Evolutionary conservation across 2,888 invertebrate species (phyloP).

Genomic region (Dolomedes plantarius): DNA sequence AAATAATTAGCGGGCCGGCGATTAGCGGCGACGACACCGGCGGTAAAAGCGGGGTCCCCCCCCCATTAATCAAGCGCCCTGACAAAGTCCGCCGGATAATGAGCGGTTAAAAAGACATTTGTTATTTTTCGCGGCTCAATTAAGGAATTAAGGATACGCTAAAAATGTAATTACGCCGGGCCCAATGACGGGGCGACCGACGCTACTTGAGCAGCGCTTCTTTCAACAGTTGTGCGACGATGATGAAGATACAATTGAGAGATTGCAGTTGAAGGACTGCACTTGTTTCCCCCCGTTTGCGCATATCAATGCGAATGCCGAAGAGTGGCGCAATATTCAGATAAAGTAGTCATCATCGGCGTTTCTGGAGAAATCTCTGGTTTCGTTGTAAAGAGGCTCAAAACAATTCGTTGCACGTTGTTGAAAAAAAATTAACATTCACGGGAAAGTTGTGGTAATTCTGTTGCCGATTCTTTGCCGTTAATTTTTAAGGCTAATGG

Average conservation of each 20-base stretch:
- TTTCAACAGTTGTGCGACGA: not conserved
- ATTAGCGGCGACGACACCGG: constrained; percentile 46
- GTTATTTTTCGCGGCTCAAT: constrained; percentile 62
- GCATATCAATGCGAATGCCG: too few species aligned
- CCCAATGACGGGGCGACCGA: constrained; percentile 16
- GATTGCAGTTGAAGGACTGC: not conserved
- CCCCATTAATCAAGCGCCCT: constrained; percentile 55
- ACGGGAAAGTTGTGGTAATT: too few species aligned
- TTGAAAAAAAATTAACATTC: too few species aligned
- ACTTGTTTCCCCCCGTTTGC: too few species aligned
- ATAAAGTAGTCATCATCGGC: too few species aligned
- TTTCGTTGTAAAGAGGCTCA: too few species aligned
- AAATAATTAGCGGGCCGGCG: constrained; percentile 56
- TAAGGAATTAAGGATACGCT: constrained; percentile 62
- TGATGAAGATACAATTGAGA: not conserved
- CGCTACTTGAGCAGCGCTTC: not conserved
- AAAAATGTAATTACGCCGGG: constrained; percentile 58
- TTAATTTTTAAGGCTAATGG: too few species aligned
- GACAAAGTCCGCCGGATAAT: constrained; percentile 61
- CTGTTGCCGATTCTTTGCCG: too few species aligned
- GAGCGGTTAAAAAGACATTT: constrained; percentile 70
- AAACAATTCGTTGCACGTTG: too few species aligned
- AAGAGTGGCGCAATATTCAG: too few species aligned
- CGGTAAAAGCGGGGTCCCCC: constrained; percentile 13
- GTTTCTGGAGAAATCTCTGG: too few species aligned